These are phyloP conservation scores for Acrossocheilus wenchowensis DNA, from an alignment of 2,797 vertebrate genomes.

Conservation along the genomic window DNA sequence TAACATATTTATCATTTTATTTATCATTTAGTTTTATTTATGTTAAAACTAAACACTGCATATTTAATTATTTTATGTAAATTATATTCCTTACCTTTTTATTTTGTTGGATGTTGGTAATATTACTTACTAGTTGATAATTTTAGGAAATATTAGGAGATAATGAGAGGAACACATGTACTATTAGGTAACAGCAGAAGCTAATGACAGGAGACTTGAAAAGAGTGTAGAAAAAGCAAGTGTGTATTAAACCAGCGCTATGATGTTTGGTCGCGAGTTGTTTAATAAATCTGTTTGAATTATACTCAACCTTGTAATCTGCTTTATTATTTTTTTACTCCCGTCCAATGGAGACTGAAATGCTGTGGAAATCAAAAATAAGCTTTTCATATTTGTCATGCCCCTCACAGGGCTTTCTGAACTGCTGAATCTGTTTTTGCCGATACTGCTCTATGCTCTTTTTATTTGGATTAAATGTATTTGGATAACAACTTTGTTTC, in stretches of 20 bases:
- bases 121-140: background rate
- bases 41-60: background rate
- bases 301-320: background rate
- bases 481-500: background rate
- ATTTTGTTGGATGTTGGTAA: background rate
- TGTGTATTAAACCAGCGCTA: background rate
- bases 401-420: background rate
- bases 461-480: conserved; percentile 1
- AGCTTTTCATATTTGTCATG: background rate
- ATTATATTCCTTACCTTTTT: background rate
- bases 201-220: background rate
- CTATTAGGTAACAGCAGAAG: background rate
- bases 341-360: background rate
- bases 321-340: background rate
- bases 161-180: background rate
- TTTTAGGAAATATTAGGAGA: background rate
- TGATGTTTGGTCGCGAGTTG: background rate
- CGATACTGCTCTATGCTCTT: background rate
- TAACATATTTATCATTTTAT: background rate
- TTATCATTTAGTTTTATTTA: background rate
- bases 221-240: background rate
- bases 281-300: background rate
- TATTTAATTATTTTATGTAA: background rate
- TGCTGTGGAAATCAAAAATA: background rate
- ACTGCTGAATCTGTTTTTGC: background rate